These are phyloP conservation scores for Triops cancriformis DNA, from an alignment of 1,140 invertebrate genomes.

Conservation along the genomic window DNA sequence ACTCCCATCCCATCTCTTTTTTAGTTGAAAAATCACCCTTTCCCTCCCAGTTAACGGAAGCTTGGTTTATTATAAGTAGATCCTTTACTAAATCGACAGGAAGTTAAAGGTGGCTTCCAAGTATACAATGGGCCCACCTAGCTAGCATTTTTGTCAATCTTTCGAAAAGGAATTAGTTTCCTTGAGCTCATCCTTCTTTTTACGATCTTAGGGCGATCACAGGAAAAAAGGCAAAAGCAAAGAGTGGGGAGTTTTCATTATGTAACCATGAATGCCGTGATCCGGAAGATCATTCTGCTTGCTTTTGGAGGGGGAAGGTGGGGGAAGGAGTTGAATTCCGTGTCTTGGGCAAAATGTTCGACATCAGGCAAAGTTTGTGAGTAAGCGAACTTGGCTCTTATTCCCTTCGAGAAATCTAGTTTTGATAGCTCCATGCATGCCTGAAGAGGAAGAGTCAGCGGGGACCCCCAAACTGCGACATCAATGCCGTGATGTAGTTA, in stretches of 20 bases:
- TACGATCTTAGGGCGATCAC: too few species aligned
- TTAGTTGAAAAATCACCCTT: background rate
- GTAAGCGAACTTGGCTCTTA: background rate
- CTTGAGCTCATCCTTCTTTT: too few species aligned
- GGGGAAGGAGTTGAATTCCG: background rate
- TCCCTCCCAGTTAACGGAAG: background rate
- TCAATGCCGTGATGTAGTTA: constrained; percentile 4
- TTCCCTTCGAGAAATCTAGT: background rate
- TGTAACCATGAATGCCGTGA: background rate
- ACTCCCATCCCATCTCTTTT: background rate
- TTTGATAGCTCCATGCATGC: constrained; percentile 13
- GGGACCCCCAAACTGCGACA: background rate
- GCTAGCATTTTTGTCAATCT: background rate
- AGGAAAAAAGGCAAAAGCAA: background rate
- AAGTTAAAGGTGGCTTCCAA: background rate
- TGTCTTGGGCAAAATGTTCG: background rate
- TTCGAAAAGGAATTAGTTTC: too few species aligned
- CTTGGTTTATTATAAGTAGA: background rate
- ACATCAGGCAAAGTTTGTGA: background rate
- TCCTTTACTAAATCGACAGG: background rate
- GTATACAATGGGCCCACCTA: constrained; percentile 12
- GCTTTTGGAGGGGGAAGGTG: too few species aligned
- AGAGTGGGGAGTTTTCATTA: background rate
- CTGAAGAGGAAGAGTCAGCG: background rate
- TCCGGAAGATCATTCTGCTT: background rate